Percentiles rank a stretch among this genome's conserved stretches.
These are phyloP conservation scores for Sphaeridia pumilis DNA, from an alignment of 2,888 invertebrate species.

Conservation along the genomic window DNA sequence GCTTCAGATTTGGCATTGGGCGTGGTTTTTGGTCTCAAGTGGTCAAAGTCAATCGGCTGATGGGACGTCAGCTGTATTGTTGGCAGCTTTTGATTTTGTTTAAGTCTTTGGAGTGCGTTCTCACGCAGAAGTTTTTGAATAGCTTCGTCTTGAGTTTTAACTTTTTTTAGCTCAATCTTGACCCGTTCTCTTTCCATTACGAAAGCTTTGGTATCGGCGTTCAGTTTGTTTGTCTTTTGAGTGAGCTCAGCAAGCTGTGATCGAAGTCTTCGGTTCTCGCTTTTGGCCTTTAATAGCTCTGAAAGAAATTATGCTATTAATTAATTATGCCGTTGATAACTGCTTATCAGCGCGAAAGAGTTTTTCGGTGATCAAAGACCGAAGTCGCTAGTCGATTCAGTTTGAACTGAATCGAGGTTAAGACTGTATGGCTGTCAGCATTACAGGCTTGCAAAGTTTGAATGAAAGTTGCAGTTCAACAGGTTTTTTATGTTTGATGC, in stretches of 20 bases:
- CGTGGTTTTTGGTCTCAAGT: not conserved
- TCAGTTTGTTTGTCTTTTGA: constrained; percentile 16
- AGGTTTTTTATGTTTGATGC: too few species aligned
- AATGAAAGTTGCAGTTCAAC: too few species aligned
- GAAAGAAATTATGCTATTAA: too few species aligned
- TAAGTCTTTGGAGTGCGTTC: constrained; percentile 18
- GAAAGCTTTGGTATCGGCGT: constrained; percentile 18
- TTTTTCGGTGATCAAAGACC: too few species aligned
- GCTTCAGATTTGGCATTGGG: not conserved
- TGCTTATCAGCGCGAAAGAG: too few species aligned
- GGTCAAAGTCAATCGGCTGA: not conserved
- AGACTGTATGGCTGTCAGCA: too few species aligned
- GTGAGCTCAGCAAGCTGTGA: constrained; percentile 24
- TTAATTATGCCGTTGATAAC: too few species aligned
- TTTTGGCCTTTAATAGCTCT: constrained; percentile 24
- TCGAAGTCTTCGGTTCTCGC: constrained; percentile 23
- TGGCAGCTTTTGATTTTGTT: constrained; percentile 20
- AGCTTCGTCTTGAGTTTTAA: constrained; percentile 24
- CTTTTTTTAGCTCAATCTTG: constrained; percentile 22
- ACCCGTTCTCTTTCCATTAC: constrained; percentile 18
- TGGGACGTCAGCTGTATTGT: constrained; percentile 15
- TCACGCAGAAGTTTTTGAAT: constrained; percentile 24
- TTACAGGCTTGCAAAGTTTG: too few species aligned
- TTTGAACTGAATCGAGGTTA: too few species aligned
- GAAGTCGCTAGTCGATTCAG: not conserved